These are phyloP conservation scores for Onychomys leucogaster DNA, from an alignment of 2,797 vertebrate species.

Conservation along the genomic window DNA sequence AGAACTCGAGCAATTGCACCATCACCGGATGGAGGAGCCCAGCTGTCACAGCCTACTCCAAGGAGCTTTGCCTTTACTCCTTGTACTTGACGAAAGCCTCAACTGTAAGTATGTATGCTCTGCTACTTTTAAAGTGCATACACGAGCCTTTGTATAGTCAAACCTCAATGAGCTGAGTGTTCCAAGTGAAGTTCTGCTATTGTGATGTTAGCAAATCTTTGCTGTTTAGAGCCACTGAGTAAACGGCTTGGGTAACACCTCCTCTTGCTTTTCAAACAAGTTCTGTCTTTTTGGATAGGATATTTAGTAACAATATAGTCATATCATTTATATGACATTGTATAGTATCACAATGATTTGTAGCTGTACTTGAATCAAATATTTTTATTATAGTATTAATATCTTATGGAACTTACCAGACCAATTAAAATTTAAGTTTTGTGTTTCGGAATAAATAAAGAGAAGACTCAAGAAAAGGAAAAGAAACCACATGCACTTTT, in stretches of 20 bases:
- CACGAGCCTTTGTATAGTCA: conserved; percentile 32
- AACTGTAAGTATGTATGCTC: conserved; percentile 86
- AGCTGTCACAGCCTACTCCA: conserved; percentile 80
- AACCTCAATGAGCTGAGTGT: conserved; percentile 51
- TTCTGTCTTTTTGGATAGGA: conserved; percentile 31
- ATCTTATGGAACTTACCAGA: conserved; percentile 48
- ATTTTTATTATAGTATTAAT: conserved; percentile 57
- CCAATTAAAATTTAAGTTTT: conserved; percentile 42
- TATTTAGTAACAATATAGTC: neutral
- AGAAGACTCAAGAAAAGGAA: conserved; percentile 54
- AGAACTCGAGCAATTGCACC: conserved; percentile 68
- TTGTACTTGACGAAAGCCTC: conserved; percentile 67
- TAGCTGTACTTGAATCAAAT: conserved; percentile 21
- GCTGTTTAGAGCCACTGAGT: conserved; percentile 44
- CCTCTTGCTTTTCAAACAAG: conserved; percentile 47
- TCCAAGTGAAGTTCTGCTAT: conserved; percentile 36
- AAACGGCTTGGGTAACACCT: neutral
- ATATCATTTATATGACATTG: neutral
- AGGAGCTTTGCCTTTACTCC: conserved; percentile 76
- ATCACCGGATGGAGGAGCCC: conserved; percentile 67
- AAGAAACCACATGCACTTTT: conserved; percentile 11
- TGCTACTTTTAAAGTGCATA: conserved; percentile 32
- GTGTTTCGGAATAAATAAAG: conserved; percentile 55
- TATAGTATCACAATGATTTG: neutral
- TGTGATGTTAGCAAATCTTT: conserved; percentile 26